A percentile compares a stretch with the other conserved stretches of the same genome.
These are phyloP conservation scores for Acridotheres tristis DNA, from an alignment of 2,797 vertebrate genomes.

Conservation along the genomic window DNA sequence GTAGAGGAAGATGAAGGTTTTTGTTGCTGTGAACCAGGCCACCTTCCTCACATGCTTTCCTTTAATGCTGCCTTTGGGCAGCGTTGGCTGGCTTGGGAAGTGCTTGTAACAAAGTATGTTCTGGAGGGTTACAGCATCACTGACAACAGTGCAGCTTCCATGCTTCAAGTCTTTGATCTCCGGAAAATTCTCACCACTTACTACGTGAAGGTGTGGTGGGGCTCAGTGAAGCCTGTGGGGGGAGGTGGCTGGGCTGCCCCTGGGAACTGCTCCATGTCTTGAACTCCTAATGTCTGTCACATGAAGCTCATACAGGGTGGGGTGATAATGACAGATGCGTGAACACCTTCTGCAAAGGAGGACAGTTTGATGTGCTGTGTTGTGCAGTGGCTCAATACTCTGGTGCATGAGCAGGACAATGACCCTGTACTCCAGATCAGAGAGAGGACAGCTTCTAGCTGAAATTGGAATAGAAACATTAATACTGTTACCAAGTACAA, in stretches of 20 bases:
- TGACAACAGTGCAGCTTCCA: slow-evolving; percentile 96
- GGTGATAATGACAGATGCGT: background rate
- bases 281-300: background rate
- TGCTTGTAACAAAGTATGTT: slow-evolving; percentile 95
- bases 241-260: background rate
- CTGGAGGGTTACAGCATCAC: slow-evolving; percentile 98
- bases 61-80: slow-evolving; percentile 96
- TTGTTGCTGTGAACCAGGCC: slow-evolving; percentile 97
- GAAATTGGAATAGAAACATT: background rate
- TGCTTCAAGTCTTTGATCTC: slow-evolving; percentile 98
- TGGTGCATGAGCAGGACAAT: background rate
- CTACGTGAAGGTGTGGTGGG: slow-evolving; percentile 89
- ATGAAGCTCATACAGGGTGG: background rate
- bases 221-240: rapidly evolving
- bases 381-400: background rate
- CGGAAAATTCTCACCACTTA: slow-evolving; percentile 96
- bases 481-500: background rate
- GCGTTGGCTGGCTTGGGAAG: slow-evolving; percentile 98
- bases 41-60: slow-evolving; percentile 92
- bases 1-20: slow-evolving; percentile 98
- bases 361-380: background rate
- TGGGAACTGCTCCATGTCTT: background rate
- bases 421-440: background rate
- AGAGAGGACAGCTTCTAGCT: background rate
- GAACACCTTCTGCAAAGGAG: background rate